These are phyloP conservation scores for Yponomeuta evonymella DNA, from an alignment of 2,888 invertebrate species.

Conservation along the genomic window DNA sequence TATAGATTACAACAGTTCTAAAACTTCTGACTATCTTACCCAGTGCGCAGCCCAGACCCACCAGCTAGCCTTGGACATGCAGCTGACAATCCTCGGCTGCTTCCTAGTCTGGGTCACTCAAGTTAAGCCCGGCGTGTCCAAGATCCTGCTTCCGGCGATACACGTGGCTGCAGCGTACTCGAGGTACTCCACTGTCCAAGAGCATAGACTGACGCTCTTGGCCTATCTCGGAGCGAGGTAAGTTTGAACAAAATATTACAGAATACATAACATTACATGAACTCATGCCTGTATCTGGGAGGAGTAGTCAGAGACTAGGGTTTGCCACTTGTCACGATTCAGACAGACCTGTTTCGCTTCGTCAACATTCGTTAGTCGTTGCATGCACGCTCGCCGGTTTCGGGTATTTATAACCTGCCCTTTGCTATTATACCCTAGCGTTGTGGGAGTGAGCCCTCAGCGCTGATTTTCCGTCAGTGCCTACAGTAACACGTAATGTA, in stretches of 20 bases:
- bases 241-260: constrained; percentile 13
- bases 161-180: constrained; percentile 77
- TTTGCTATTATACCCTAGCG: too few species aligned
- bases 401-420: too few species aligned
- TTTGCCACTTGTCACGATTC: too few species aligned
- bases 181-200: constrained; percentile 77
- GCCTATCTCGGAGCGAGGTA: constrained; percentile 83
- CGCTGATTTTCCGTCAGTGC: too few species aligned
- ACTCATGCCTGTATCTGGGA: neutral
- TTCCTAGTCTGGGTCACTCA: constrained; percentile 79
- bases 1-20: too few species aligned
- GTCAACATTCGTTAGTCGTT: too few species aligned
- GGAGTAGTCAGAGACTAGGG: neutral
- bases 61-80: constrained; percentile 84
- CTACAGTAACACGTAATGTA: too few species aligned
- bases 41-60: constrained; percentile 87
- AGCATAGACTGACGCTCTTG: constrained; percentile 78
- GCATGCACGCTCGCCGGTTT: too few species aligned
- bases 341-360: too few species aligned
- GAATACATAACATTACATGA: neutral
- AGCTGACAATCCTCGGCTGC: constrained; percentile 80
- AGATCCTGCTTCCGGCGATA: constrained; percentile 71
- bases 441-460: too few species aligned
- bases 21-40: neutral
- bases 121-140: constrained; percentile 70